Evolutionary conservation across 2,797 vertebrate genomes (phyloP).

Genomic region (Parauchenoglanis punctatus): DNA sequence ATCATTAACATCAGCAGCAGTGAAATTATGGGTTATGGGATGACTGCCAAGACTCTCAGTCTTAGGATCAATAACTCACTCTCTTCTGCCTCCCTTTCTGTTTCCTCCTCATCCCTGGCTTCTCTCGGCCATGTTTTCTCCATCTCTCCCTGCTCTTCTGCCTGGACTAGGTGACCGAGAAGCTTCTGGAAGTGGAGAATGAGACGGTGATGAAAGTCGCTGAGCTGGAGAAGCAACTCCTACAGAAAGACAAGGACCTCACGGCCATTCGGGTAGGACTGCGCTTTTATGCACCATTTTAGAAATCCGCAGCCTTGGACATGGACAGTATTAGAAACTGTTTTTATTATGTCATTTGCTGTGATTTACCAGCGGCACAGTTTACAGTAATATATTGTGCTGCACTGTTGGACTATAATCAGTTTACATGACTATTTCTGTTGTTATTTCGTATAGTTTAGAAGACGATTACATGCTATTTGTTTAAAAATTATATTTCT

Average conservation of each 20-base stretch:
- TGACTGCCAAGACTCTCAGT: slow-evolving; percentile 32
- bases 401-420: background rate
- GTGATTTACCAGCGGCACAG: background rate
- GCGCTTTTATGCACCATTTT: background rate
- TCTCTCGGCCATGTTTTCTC: background rate
- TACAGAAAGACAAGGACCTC: slow-evolving; percentile 94
- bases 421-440: too few species aligned
- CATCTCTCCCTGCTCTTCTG: background rate
- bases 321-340: background rate
- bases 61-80: slow-evolving; percentile 17
- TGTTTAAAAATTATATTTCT: background rate
- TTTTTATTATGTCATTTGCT: background rate
- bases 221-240: slow-evolving; percentile 90
- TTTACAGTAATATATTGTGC: background rate
- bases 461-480: background rate
- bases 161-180: slow-evolving; percentile 86
- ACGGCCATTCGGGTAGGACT: slow-evolving; percentile 82
- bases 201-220: slow-evolving; percentile 98
- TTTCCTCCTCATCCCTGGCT: background rate
- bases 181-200: slow-evolving; percentile 95
- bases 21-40: slow-evolving; percentile 48
- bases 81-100: slow-evolving; percentile 21
- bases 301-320: background rate
- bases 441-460: background rate
- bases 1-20: background rate